Conservation (phyloP, 1,140 invertebrate genomes). For the Drosophila yakuba region DNA sequence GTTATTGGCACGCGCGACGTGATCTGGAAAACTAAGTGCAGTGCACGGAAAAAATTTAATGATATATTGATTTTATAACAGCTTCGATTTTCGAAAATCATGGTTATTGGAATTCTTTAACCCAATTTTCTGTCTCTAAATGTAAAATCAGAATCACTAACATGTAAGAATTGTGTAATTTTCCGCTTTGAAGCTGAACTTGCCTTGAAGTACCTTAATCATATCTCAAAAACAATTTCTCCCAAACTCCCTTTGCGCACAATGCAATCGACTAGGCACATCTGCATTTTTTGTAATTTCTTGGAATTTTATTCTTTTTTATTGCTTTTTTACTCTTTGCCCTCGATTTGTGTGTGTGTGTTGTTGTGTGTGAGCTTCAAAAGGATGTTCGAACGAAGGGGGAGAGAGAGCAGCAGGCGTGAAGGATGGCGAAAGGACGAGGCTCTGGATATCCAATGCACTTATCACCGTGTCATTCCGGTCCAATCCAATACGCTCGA, state of each 20-base stretch:
- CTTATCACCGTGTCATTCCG: slow-evolving; percentile 29
- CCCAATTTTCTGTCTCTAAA: too few species aligned
- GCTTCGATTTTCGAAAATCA: not conserved
- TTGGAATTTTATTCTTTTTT: slow-evolving; percentile 44
- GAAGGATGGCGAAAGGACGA: slow-evolving; percentile 12
- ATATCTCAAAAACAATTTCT: not conserved
- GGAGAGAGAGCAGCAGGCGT: slow-evolving; percentile 14
- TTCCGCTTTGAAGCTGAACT: too few species aligned
- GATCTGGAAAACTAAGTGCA: slow-evolving; percentile 20
- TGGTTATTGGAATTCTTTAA: too few species aligned
- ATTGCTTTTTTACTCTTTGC: slow-evolving; percentile 34
- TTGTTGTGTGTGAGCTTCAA: slow-evolving; percentile 2
- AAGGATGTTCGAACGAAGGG: slow-evolving; percentile 12
- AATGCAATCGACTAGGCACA: too few species aligned
- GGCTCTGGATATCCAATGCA: slow-evolving; percentile 1
- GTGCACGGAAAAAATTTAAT: slow-evolving; percentile 5
- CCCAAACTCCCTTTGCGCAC: not conserved
- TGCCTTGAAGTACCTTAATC: too few species aligned
- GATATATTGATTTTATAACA: not conserved
- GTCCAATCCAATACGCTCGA: slow-evolving; percentile 12
- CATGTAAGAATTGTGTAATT: too few species aligned
- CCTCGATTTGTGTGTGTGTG: slow-evolving; percentile 18
- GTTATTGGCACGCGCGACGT: slow-evolving; percentile 48
- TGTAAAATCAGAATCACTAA: too few species aligned
- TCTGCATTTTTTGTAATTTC: not conserved